These are phyloP conservation scores for Gopherus evgoodei DNA, from an alignment of 2,113 vertebrate genomes.

Conservation along the genomic window DNA sequence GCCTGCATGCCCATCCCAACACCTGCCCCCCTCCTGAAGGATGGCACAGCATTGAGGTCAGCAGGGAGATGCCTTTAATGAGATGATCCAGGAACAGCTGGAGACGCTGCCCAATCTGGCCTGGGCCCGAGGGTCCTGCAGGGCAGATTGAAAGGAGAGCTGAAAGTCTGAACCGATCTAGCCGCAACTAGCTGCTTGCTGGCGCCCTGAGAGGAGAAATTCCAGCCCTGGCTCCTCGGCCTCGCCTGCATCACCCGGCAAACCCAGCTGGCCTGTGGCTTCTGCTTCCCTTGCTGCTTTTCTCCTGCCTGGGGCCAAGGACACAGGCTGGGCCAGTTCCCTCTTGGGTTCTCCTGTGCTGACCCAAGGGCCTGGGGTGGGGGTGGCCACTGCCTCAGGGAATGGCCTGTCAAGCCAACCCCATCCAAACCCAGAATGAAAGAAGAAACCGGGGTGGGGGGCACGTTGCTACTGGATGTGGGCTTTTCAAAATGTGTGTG, in stretches of 20 bases:
- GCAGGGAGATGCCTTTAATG: neutral
- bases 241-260: neutral
- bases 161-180: neutral
- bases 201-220: neutral
- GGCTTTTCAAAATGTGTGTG: neutral
- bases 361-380: neutral
- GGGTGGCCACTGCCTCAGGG: neutral
- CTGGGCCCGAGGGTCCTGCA: neutral
- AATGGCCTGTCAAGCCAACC: neutral
- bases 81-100: neutral
- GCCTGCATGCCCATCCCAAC: neutral
- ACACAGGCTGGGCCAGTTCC: neutral
- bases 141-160: neutral
- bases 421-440: neutral
- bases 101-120: too few species aligned
- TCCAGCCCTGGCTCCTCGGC: neutral
- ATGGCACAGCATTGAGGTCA: neutral
- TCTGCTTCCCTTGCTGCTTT: neutral
- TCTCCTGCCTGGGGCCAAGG: neutral
- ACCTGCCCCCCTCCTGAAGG: neutral
- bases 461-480: accelerated
- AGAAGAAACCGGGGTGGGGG: neutral
- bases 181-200: neutral
- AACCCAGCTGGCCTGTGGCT: neutral
- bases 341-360: neutral